phyloP scores from a whole-genome alignment of 2,888 invertebrate genomes.

The Rhyacophila evoluta region DNA sequence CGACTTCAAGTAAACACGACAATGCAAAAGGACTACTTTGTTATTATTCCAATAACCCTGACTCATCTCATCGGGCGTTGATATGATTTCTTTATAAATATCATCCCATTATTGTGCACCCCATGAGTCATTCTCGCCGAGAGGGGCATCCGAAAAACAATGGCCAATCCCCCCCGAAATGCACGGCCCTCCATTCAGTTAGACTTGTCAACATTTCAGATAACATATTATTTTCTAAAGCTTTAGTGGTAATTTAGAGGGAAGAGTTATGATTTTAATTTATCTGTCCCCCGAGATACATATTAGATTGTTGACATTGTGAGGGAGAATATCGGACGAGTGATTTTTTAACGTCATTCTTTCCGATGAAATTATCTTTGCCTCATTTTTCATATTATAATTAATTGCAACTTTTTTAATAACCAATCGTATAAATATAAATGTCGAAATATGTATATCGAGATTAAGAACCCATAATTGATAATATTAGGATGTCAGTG shows the following conservation, averaged over 20 bases:
- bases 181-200: slow-evolving; percentile 6
- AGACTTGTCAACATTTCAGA: slow-evolving; percentile 50
- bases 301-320: neutral
- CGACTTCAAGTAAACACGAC: too few species aligned
- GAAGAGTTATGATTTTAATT: slow-evolving; percentile 19
- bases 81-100: slow-evolving; percentile 24
- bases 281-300: neutral
- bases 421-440: too few species aligned
- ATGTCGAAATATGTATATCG: too few species aligned
- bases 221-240: slow-evolving; percentile 48
- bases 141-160: slow-evolving; percentile 12
- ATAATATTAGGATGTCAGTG: too few species aligned
- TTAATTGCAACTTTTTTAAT: too few species aligned
- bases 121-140: neutral
- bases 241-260: slow-evolving; percentile 9
- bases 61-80: slow-evolving; percentile 20
- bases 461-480: too few species aligned
- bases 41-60: neutral
- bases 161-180: neutral
- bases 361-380: too few species aligned
- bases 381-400: too few species aligned
- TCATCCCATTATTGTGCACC: slow-evolving; percentile 17
- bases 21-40: neutral
- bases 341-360: too few species aligned
- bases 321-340: neutral